Percentiles rank a stretch among this genome's conserved stretches.
These are phyloP conservation scores for Ctenopoma kingsleyae DNA, from an alignment of 2,797 vertebrate species.

Conservation along the genomic window DNA sequence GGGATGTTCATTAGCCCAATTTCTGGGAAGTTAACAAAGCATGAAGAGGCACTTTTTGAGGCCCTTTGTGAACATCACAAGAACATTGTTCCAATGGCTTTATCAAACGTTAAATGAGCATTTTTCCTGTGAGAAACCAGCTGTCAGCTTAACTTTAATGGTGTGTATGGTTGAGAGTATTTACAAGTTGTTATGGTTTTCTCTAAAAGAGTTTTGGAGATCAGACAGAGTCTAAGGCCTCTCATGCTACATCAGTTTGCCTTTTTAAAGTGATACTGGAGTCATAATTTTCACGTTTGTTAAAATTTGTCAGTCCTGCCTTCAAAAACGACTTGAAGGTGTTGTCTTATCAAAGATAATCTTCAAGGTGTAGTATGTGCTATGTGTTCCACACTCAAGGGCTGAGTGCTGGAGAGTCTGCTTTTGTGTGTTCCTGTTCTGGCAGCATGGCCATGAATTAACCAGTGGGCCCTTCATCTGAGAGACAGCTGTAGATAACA, in stretches of 20 bases:
- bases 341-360: conserved; percentile 56
- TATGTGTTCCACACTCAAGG: conserved; percentile 65
- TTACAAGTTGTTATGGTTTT: conserved; percentile 38
- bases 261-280: conserved; percentile 14
- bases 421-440: conserved; percentile 33
- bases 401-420: conserved; percentile 32
- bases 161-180: conserved; percentile 7
- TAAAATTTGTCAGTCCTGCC: conserved; percentile 15
- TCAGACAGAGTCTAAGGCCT: conserved; percentile 6
- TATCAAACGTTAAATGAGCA: conserved; percentile 47
- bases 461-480: conserved; percentile 43
- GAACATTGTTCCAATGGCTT: conserved; percentile 35
- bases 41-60: conserved; percentile 54
- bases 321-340: conserved; percentile 26
- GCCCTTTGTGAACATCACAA: conserved; percentile 52
- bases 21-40: conserved; percentile 49
- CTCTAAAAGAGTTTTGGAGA: conserved; percentile 19
- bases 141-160: conserved; percentile 34
- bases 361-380: conserved; percentile 53
- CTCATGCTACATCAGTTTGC: conserved; percentile 17
- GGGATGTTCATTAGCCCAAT: conserved; percentile 49
- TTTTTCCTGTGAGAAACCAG: conserved; percentile 40
- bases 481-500: conserved; percentile 55
- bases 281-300: background rate
- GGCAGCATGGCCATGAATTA: conserved; percentile 49